Evolutionary conservation across 1,140 invertebrate species (phyloP), one percentile per base, ranked within the genome.

Genomic region (Portunus trituberculatus): DNA sequence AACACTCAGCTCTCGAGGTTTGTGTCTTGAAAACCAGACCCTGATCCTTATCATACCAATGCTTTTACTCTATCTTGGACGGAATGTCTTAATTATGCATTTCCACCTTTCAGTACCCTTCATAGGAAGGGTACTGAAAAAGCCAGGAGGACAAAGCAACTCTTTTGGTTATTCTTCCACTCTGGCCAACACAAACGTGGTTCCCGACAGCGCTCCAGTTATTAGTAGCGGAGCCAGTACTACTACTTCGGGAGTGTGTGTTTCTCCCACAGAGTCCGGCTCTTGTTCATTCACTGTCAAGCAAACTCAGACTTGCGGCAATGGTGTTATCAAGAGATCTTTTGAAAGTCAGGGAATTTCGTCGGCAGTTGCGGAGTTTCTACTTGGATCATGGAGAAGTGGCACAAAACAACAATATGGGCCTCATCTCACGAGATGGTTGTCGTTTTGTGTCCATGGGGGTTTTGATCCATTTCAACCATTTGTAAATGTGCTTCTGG

Each of bases 21-120:
- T 87, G 84, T 87, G 28, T 87, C 84, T 20, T 29, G 84, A n/a
- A 87, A 87, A 87, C 84, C 84, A 20, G 84, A 29, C 29, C 84
- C 84, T 45, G 28, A 87, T 0, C 0, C 84, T 29, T 87, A 10
- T 45, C 84, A 87, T n/a, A 87, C 84, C 28, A 87, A 87, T 87
- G n/a, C 84, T n/a, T 87, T 87, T 29, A 87, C 84, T 20, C 39
- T 87, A 14, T 87, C 84, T 45, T 87, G 28, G 84, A 16, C 84
- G 3, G 52, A 59, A 29, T 0, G 84, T 29, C 7, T 87, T 16
- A 8, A 87, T 87, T 28, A 87, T 29, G n/a, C 84, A 25, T 87
- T 87, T 0, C 84, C 84, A 31, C 84, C 39, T 87, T 20, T 59
- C 52, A 59, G 52, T 10, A 59, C n/a, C n/a, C n/a, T n/a, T 20